Percentiles rank a stretch among this genome's conserved stretches.
These are phyloP conservation scores for Tetrax tetrax DNA, from an alignment of 2,113 vertebrate genomes.

Conservation along the genomic window DNA sequence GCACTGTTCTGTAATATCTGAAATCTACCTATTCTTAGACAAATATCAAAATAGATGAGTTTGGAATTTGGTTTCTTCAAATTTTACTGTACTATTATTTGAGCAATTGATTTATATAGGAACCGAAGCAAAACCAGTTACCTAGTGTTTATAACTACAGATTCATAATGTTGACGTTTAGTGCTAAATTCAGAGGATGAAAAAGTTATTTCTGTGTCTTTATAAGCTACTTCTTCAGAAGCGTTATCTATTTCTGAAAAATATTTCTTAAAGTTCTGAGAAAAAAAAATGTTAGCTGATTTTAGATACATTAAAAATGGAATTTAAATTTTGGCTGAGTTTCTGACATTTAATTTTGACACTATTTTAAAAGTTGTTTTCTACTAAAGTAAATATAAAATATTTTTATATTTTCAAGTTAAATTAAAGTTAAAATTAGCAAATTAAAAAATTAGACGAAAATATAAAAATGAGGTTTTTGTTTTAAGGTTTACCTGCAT, in stretches of 20 bases:
- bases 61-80: not conserved
- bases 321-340: not conserved
- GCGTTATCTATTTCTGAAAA: not conserved
- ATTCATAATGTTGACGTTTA: not conserved
- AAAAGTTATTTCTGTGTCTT: not conserved
- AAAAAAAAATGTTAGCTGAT: not conserved
- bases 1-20: not conserved
- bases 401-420: not conserved
- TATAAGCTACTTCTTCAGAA: not conserved
- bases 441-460: not conserved
- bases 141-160: not conserved
- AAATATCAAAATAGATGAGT: not conserved
- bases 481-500: not conserved
- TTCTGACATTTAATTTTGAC: not conserved
- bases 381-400: not conserved
- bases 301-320: not conserved
- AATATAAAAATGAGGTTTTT: fast-evolving
- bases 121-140: not conserved
- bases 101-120: not conserved
- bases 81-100: not conserved
- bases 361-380: not conserved
- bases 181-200: not conserved
- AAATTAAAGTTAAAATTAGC: not conserved
- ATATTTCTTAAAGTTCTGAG: not conserved
- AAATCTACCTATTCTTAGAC: not conserved